Conservation (phyloP, 2,888 invertebrate species). For the Trissoscelio sp. region DNA sequence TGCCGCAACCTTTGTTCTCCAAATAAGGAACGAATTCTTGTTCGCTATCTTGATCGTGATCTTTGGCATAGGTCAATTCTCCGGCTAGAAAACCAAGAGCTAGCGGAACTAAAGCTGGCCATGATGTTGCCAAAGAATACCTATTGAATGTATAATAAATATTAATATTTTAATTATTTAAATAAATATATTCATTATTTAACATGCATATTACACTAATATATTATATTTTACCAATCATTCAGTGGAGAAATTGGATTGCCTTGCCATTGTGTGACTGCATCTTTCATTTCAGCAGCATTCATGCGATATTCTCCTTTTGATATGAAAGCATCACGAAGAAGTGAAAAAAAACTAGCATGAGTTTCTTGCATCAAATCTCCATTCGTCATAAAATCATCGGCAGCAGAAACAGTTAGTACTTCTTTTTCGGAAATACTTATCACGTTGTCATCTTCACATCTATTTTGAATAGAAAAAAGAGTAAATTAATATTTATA, state of each 20-base stretch:
- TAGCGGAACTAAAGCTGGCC: conserved; percentile 80
- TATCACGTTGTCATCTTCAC: conserved; percentile 78
- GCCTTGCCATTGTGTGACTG: conserved; percentile 89
- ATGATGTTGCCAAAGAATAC: conserved; percentile 80
- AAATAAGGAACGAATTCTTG: conserved; percentile 81
- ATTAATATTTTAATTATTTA: background rate
- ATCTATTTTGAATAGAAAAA: conserved; percentile 68
- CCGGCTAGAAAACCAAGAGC: conserved; percentile 81
- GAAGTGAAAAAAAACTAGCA: conserved; percentile 93
- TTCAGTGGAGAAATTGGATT: conserved; percentile 93
- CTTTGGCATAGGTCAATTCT: conserved; percentile 79
- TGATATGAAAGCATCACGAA: conserved; percentile 94
- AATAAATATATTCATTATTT: no score
- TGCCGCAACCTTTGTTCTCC: conserved; percentile 83
- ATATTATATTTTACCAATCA: conserved; percentile 88
- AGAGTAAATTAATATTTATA: no score
- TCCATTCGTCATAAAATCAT: conserved; percentile 78
- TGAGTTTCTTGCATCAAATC: conserved; percentile 92
- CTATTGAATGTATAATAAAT: conserved; percentile 59
- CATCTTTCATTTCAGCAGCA: conserved; percentile 89
- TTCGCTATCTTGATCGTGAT: conserved; percentile 77
- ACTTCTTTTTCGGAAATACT: conserved; percentile 79
- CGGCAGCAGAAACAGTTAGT: conserved; percentile 71
- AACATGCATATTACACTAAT: no score
- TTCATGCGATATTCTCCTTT: conserved; percentile 93